These are phyloP conservation scores for Bradypus variegatus DNA, from an alignment of 2,797 vertebrate species.

Conservation along the genomic window DNA sequence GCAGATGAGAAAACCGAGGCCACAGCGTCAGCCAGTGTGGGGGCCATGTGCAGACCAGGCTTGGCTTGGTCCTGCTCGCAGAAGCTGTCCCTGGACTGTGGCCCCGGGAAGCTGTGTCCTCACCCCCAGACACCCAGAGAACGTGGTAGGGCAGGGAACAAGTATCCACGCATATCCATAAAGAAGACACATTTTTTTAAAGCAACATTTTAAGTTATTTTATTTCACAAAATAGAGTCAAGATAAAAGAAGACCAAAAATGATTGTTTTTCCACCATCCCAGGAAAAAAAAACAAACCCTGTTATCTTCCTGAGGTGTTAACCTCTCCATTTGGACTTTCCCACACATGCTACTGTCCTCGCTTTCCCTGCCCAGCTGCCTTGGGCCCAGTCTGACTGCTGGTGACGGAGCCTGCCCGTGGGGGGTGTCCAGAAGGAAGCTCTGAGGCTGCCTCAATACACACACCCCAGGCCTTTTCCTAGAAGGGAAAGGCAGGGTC, in stretches of 20 bases:
- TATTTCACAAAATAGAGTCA: background rate
- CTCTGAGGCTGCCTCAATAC: background rate
- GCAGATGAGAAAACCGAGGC: background rate
- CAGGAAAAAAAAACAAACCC: background rate
- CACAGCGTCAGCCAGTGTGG: background rate
- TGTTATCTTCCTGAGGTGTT: background rate
- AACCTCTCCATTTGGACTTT: rapidly evolving
- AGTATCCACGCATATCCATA: background rate
- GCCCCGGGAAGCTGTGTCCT: background rate
- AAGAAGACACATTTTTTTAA: background rate
- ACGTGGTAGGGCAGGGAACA: no score
- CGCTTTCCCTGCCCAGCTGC: background rate
- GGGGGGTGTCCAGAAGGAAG: background rate
- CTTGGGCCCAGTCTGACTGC: no score
- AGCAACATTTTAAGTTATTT: background rate
- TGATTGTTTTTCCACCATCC: background rate
- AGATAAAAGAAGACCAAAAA: background rate
- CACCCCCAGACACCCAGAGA: background rate
- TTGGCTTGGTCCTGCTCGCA: background rate
- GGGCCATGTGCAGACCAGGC: background rate
- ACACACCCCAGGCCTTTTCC: background rate
- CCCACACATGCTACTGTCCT: rapidly evolving
- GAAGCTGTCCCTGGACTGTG: background rate
- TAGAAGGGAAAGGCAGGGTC: background rate
- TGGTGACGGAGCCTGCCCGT: background rate